phyloP scores from a whole-genome alignment of 1,140 invertebrate genomes.

The Habropoda laboriosa region DNA sequence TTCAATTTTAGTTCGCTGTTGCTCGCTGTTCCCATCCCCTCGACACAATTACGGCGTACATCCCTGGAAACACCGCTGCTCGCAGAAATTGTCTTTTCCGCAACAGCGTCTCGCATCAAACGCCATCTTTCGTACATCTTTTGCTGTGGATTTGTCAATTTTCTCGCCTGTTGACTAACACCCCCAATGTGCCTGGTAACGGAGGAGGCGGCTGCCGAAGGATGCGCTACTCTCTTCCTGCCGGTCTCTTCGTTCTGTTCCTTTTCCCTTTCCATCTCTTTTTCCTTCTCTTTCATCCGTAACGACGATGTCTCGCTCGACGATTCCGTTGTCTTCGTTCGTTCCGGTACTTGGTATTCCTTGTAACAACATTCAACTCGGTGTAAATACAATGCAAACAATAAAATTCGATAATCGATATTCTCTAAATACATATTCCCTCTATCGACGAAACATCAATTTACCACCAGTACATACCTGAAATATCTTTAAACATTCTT shows the following conservation, averaged over 20 bases:
- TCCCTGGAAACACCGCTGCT: background rate
- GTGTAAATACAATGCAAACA: conserved; percentile 6
- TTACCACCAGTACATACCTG: conserved; percentile 81
- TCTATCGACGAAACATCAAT: too few relatives aligned
- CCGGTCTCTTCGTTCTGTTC: conserved; percentile 74
- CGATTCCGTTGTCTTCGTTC: conserved; percentile 65
- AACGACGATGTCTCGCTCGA: conserved; percentile 42
- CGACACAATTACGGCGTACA: background rate
- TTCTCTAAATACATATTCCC: too few relatives aligned
- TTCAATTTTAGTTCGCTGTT: conserved; percentile 68
- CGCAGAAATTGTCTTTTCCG: conserved; percentile 62
- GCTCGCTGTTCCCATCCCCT: background rate
- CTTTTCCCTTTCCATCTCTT: conserved; percentile 49
- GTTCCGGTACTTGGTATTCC: conserved; percentile 77
- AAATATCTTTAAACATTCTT: conserved; percentile 89
- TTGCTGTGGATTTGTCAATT: conserved; percentile 74
- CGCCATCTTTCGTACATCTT: conserved; percentile 79
- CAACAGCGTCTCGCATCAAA: conserved; percentile 70
- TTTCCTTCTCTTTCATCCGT: conserved; percentile 65
- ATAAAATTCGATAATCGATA: background rate
- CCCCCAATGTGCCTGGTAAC: conserved; percentile 61
- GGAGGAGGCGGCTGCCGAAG: conserved; percentile 69
- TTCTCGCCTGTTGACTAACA: conserved; percentile 72
- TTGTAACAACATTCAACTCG: conserved; percentile 55
- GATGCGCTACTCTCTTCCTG: conserved; percentile 77